phyloP scores from a whole-genome alignment of 2,113 vertebrate genomes.

The human region GRCh38 chr3:135242501-135243000 shows the following conservation, averaged over 20 bases:
- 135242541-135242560: background rate
- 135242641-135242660: constrained; percentile 53
- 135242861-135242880: no score
- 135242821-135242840: no score
- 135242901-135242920: no score
- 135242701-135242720: background rate
- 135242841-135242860: no score
- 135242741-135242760: background rate
- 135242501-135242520: background rate
- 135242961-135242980: no score
- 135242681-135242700: background rate
- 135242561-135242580: background rate
- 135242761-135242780: constrained; percentile 24
- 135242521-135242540: background rate
- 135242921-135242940: no score
- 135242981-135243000: no score
- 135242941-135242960: no score
- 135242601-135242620: background rate
- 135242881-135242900: no score
- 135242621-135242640: constrained; percentile 24
- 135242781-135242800: background rate
- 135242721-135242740: constrained; percentile 28
- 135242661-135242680: background rate
- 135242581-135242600: background rate
- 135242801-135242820: no score